Conservation (phyloP, 2,113 vertebrate species). For the Passer montanus region DNA sequence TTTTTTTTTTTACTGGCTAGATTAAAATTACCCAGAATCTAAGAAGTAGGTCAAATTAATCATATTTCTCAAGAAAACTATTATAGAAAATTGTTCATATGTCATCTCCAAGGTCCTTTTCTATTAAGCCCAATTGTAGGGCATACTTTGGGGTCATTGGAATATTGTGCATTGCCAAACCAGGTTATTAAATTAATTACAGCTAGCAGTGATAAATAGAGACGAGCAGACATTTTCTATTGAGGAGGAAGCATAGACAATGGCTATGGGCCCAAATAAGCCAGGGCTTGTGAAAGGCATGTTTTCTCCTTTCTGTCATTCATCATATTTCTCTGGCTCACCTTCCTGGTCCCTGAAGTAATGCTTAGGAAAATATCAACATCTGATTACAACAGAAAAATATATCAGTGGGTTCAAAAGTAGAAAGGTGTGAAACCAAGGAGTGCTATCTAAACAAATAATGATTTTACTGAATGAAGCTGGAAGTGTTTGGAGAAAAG, state of each 20-base stretch:
- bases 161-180: background rate
- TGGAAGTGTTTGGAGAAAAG: background rate
- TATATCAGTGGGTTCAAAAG: background rate
- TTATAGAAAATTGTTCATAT: background rate
- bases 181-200: background rate
- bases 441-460: background rate
- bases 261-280: background rate
- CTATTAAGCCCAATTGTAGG: background rate
- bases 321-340: background rate
- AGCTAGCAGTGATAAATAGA: background rate
- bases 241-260: background rate
- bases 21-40: background rate
- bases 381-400: background rate
- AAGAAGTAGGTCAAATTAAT: background rate
- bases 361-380: background rate
- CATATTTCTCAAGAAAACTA: background rate
- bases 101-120: background rate
- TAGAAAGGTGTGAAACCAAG: background rate
- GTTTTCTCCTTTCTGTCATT: background rate
- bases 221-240: background rate
- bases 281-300: fast-evolving
- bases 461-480: background rate
- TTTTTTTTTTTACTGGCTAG: background rate
- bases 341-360: background rate
- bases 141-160: background rate